Base-by-base conservation (phyloP, 1,140 invertebrate genomes). In the Psix sp. region DNA sequence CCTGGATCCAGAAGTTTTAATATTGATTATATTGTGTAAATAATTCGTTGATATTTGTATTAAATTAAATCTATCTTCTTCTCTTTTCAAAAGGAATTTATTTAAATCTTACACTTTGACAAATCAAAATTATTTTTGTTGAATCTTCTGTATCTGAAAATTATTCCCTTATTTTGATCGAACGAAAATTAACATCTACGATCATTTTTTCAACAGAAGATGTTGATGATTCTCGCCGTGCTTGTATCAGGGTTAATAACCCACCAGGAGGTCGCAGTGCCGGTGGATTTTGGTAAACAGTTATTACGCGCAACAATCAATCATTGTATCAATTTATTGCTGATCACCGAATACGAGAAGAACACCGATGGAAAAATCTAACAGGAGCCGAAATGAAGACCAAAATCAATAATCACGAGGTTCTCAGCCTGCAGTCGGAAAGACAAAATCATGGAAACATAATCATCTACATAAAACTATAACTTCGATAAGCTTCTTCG, bases 191-290 rank as follows among this genome's bases (percentile, higher is more conserved):
- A 39, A 17, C 3, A 21, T 29, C 13, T 42, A 2, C 13, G 26
- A 71, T 38, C n/a, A n/a, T 60, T 68, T 56, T 63, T 77, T 17
- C 80, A 81, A 13, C 81, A 84, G 86, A 87, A 76, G 82, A 86
- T 43, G 77, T 84, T 20, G 83, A 84, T 26, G 84, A 85, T 71
- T 75, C 71, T 42, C 79, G 82, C 63, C 81, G 89, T 52, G 84
- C 88, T 10, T 86, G 87, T 15, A 89, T 89, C 76, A 85, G 88
- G 59, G 88, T 89, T 10, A 87, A 88, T 54, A 88, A 89, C 80
- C 89, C 89, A 46, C 89, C 89, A 9, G 89, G 89, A 62, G 89
- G 89, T 54, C 85, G 86, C 65, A 89, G 88, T 49, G 86, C 88
- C 17, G 88, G 88, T 48, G 86, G 87, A 52, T 88, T 88, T 77